Evolutionary conservation across 2,888 invertebrate species (phyloP), one percentile per base, ranked within the genome.

Genomic region (Ichneumoninae sp.): DNA sequence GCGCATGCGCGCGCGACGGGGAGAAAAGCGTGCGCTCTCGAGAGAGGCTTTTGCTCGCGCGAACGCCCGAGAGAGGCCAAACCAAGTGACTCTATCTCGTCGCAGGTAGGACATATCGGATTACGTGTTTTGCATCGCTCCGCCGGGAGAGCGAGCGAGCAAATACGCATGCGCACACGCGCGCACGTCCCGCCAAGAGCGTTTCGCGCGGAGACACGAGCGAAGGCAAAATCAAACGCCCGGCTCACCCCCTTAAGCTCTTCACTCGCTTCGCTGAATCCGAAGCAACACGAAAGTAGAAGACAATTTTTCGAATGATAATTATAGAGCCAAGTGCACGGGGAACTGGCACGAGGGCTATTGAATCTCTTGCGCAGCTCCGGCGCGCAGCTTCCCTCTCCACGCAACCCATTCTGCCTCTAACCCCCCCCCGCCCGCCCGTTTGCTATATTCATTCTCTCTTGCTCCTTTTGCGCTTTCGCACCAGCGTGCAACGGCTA

Each of bases 41-140:
- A 44, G 68, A 44, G 68, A 84, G 84, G 78, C 81, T 36, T 5
- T 16, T 13, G 60, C 26, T 6, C 26, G 60, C 22, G 62, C 30
- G 40, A 36, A 36, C 84, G 76, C 78, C 74, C 84, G 79, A 36
- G 68, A 68, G 80, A 84, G 83, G 76, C 82, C 75, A 83, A 86
- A 89, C 88, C 90, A 88, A 91, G 90, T 91, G 92, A 92, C 91
- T 92, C 91, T 91, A 92, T 91, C 92, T 91, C 85, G 86, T 83
- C 83, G 88, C 89, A 89, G 89, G 90, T 90, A 89, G 90, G 90
- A 91, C 91, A 90, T 91, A 92, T 91, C 91, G 90, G 89, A 91
- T 92, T 91, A 91, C 90, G 87, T 89, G 89, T 90, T 90, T 89
- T 89, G 90, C 90, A 89, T 91, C 88, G 87, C 83, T 85, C 81